Conservation (phyloP, 2,113 vertebrate genomes). For the Todiramphus saurophagus region DNA sequence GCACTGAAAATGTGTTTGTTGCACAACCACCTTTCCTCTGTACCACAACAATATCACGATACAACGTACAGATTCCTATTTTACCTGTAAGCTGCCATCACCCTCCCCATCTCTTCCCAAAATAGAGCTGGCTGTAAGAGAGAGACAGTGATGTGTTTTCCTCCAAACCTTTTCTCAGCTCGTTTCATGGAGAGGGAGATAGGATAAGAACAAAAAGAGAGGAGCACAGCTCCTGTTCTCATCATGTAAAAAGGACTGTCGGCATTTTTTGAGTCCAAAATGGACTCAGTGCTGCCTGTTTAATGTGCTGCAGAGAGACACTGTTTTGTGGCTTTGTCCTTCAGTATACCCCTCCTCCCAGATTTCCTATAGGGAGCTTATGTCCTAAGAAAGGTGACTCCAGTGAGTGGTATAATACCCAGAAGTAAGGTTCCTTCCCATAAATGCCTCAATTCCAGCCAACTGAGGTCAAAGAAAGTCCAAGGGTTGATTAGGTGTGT, state of each 20-base stretch:
- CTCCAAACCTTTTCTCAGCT: not conserved
- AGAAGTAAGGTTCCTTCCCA: not conserved
- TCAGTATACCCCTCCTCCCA: not conserved
- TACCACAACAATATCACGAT: not conserved
- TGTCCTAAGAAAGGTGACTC: not conserved
- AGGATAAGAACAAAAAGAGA: not conserved
- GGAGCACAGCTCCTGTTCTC: not conserved
- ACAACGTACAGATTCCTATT: not conserved
- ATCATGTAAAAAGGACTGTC: not conserved
- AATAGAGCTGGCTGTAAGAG: not conserved
- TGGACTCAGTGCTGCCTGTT: not conserved
- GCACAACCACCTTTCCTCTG: not conserved
- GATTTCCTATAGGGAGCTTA: not conserved
- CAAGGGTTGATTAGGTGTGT: not conserved
- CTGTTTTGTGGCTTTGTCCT: accelerated
- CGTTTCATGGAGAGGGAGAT: not conserved
- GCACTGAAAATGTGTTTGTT: not conserved
- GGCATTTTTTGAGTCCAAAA: not conserved
- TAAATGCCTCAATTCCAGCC: not conserved
- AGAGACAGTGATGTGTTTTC: not conserved
- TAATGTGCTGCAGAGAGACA: not conserved
- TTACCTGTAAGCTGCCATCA: not conserved
- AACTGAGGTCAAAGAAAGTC: not conserved
- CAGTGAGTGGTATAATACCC: not conserved
- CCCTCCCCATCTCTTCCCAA: not conserved